These are phyloP conservation scores for Ramphastos sulfuratus DNA, from an alignment of 2,113 vertebrate genomes.

Conservation along the genomic window DNA sequence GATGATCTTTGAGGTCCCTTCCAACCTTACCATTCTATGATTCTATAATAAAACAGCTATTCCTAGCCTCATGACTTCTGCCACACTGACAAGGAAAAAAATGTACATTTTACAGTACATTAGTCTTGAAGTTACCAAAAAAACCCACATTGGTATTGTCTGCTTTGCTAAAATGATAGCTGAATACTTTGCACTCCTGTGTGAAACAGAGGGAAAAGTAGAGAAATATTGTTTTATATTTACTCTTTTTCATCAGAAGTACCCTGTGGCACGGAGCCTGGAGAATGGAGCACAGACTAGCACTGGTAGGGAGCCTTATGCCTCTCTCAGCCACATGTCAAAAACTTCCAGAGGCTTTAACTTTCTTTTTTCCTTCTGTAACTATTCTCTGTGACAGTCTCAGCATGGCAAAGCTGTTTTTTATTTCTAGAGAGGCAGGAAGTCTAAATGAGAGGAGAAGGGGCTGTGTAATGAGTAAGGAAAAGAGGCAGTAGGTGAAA, in stretches of 20 bases:
- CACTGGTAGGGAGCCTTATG: background rate
- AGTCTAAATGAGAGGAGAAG: background rate
- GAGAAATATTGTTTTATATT: background rate
- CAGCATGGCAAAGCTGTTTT: background rate
- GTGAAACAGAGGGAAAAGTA: background rate
- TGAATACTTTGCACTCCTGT: background rate
- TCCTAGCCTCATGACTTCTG: background rate
- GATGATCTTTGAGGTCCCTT: too few relatives aligned
- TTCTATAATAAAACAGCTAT: background rate
- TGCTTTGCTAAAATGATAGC: constrained; percentile 2
- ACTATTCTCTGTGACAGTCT: background rate
- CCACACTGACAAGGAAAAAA: background rate
- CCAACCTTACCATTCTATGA: too few relatives aligned
- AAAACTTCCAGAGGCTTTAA: background rate
- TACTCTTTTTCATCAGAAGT: background rate
- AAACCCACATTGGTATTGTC: background rate
- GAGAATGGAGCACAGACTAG: background rate
- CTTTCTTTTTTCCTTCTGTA: background rate
- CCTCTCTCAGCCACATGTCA: background rate
- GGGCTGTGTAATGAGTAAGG: background rate
- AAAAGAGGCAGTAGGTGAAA: background rate
- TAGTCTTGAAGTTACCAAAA: background rate
- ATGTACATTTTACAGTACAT: background rate
- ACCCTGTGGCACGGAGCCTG: background rate
- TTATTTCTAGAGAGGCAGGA: background rate